Conservation (phyloP, 35 echinoderm and acorn worm species). For the Chiridota heheva region DNA sequence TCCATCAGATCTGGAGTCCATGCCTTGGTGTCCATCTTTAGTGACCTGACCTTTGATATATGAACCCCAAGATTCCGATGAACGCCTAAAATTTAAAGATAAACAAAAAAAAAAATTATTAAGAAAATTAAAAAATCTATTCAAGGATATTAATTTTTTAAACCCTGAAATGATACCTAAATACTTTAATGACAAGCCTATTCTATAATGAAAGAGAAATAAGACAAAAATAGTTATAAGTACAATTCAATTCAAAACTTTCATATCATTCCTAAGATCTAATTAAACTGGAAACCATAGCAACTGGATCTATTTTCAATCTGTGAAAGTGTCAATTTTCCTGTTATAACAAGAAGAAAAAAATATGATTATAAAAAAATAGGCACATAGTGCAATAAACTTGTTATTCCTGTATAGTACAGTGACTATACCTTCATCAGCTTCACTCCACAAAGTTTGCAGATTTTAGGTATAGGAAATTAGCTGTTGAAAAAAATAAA, state of each 20-base stretch:
- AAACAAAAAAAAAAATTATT: not conserved
- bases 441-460: too few relatives aligned
- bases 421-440: too few relatives aligned
- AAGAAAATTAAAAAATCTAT: not conserved
- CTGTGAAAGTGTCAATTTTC: too few relatives aligned
- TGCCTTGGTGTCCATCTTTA: slow-evolving; percentile 83
- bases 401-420: too few relatives aligned
- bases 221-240: not conserved
- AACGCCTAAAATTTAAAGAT: slow-evolving; percentile 27
- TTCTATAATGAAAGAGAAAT: not conserved
- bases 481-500: too few relatives aligned
- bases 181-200: not conserved
- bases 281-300: too few relatives aligned
- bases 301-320: too few relatives aligned
- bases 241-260: not conserved
- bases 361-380: too few relatives aligned
- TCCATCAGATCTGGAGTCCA: slow-evolving; percentile 60
- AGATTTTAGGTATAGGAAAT: too few relatives aligned
- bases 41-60: slow-evolving; percentile 83
- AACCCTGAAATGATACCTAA: not conserved
- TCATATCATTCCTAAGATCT: too few relatives aligned
- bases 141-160: not conserved
- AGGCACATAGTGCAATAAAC: too few relatives aligned
- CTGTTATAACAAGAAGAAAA: too few relatives aligned
- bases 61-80: slow-evolving; percentile 80